These are phyloP conservation scores for Hipposideros larvatus DNA, from an alignment of 2,797 vertebrate genomes.

Conservation along the genomic window DNA sequence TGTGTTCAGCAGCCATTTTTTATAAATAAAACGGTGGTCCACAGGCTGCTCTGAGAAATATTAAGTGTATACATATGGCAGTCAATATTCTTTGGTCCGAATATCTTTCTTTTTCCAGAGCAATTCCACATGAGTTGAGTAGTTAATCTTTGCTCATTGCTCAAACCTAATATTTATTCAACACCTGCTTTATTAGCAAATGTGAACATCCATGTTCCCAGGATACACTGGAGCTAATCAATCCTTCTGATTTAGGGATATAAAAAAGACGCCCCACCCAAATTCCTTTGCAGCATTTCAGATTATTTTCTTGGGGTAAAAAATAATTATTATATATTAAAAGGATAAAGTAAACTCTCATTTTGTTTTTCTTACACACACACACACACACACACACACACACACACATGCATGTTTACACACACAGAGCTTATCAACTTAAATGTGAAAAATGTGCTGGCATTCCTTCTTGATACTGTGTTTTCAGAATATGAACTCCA, in stretches of 20 bases:
- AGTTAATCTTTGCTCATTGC: not conserved
- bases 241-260: not conserved
- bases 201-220: not conserved
- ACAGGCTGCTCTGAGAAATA: not conserved
- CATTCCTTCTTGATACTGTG: not conserved
- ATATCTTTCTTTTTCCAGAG: not conserved
- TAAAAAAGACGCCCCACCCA: not conserved
- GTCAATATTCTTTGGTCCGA: not conserved
- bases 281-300: not conserved
- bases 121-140: not conserved
- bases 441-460: not conserved
- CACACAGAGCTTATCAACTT: not conserved
- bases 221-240: not conserved
- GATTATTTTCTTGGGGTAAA: not conserved
- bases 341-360: not conserved
- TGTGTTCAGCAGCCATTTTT: not conserved
- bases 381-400: not conserved
- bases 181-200: not conserved
- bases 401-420: not conserved
- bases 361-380: not conserved
- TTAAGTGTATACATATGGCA: too few relatives aligned
- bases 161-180: slow-evolving; percentile 25
- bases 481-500: not conserved
- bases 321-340: slow-evolving; percentile 22
- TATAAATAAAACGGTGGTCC: not conserved